phyloP scores from a whole-genome alignment of 2,797 vertebrate genomes.

The Pipistrellus nathusii region DNA sequence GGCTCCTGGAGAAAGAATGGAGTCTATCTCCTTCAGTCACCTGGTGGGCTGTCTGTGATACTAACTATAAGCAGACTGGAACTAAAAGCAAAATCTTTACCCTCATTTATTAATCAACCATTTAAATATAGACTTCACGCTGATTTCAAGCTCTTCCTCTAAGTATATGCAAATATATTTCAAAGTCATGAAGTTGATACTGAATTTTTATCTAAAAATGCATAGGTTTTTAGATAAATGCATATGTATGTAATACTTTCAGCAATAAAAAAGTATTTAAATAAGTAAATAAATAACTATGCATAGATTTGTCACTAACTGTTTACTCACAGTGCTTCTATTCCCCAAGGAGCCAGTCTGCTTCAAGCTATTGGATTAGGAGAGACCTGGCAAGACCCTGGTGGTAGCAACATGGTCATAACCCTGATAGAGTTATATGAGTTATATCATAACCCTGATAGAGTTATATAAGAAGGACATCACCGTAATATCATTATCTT shows the following conservation, averaged over 20 bases:
- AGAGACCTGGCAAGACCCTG: background rate
- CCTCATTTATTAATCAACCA: background rate
- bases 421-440: background rate
- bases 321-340: background rate
- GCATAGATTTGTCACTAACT: background rate
- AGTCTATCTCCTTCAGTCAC: background rate
- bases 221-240: no score
- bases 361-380: accelerated
- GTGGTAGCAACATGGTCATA: background rate
- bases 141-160: background rate
- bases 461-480: background rate
- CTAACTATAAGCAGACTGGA: background rate
- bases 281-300: no score
- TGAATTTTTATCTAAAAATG: background rate
- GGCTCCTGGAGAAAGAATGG: background rate
- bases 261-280: no score
- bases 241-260: no score
- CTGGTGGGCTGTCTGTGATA: background rate
- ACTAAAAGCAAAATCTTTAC: background rate
- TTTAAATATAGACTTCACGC: background rate
- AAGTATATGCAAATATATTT: background rate
- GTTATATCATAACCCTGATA: no score
- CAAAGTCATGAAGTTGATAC: background rate
- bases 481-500: background rate
- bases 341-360: background rate